Percentiles rank a stretch among this genome's conserved stretches.
phyloP scores from a whole-genome alignment of 2,888 invertebrate species.

The Elysia crispata region DNA sequence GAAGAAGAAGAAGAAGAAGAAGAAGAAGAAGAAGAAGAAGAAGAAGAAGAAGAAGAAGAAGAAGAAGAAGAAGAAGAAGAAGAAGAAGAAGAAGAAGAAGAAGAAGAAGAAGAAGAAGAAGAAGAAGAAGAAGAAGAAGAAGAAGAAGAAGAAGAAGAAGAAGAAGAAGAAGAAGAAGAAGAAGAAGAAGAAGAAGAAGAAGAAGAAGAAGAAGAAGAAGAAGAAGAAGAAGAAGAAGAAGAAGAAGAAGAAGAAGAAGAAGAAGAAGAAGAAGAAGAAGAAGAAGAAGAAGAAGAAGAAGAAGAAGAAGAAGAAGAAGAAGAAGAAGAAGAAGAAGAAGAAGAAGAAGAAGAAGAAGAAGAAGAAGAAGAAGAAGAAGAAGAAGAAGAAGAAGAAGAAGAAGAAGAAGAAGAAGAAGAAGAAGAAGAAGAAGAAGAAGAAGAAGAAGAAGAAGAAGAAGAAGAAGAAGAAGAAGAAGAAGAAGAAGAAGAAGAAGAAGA shows the following conservation, averaged over 20 bases:
- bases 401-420: constrained; percentile 52
- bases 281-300: constrained; percentile 2
- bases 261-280: background rate
- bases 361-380: constrained; percentile 36
- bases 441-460: constrained; percentile 87
- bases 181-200: constrained; percentile 10
- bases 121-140: constrained; percentile 31
- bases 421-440: constrained; percentile 83
- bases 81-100: constrained; percentile 43
- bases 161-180: background rate
- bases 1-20: constrained; percentile 34
- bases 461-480: constrained; percentile 85
- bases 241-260: background rate
- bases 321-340: constrained; percentile 84
- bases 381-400: constrained; percentile 19
- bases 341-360: constrained; percentile 90
- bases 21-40: constrained; percentile 81
- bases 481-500: constrained; percentile 41
- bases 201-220: constrained; percentile 39
- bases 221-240: constrained; percentile 31
- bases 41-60: constrained; percentile 86
- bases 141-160: background rate
- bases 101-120: constrained; percentile 38
- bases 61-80: constrained; percentile 90
- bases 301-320: constrained; percentile 82